Evolutionary conservation across 2,888 invertebrate species (phyloP), one percentile per base, ranked within the genome.

Genomic region (Athalia cordata): DNA sequence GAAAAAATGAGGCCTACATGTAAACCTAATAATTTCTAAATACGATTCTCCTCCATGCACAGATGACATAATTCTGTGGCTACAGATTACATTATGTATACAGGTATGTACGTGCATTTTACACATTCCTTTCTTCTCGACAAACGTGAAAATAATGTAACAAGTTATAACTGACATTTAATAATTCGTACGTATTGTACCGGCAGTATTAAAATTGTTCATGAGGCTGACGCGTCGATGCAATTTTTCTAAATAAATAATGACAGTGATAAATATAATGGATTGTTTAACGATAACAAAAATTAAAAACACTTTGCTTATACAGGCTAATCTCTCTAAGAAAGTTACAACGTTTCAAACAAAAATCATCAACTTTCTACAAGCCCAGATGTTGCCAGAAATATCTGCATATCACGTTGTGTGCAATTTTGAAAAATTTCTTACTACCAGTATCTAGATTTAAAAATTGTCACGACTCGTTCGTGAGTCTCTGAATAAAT

Each of bases 101-200:
- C 15, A 47, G n/a, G 72, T 57, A 52, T 76, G 59, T 7, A 29
- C 50, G 66, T 64, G 64, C 76, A 76, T 64, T 76, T 76, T 64
- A 76, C 74, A 61, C 64, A 76, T 55, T 64, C 59, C 49, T 57
- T 66, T 61, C 9, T 57, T 57, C 55, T 11, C 66, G 55, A 55
- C 57, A 77, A 66, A 77, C 66, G 66, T 77, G 57, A 77, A 65
- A 67, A 66, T 3, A 77, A 77, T 77, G 61, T 77, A 72, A n/a
- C 57, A 11, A 77, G 77, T 66, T 7, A 11, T 59, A 50, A 57
- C 52, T 72, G 72, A 47, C 57, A 59, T 72, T n/a, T 47, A 57
- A 45, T 47, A 72, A 59, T 72, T 72, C n/a, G n/a, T 72, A 7
- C 15, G 9, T 47, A 59, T 47, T 68, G 9, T 68, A 68, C 5